phyloP scores from a whole-genome alignment of 2,888 invertebrate genomes.

The Epinotia demarniana region DNA sequence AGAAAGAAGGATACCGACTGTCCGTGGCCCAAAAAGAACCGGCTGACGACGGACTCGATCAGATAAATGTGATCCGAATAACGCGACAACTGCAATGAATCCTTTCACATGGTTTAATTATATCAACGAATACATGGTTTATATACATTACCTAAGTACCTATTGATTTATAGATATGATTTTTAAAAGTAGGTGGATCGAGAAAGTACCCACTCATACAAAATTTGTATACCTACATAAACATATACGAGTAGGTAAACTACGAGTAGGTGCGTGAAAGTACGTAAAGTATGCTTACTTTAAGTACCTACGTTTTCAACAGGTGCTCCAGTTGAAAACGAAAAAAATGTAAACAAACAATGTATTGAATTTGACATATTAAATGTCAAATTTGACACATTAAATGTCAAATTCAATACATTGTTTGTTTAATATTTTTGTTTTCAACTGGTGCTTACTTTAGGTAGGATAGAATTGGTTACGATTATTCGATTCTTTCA shows the following conservation, averaged over 20 bases:
- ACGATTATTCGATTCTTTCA: background rate
- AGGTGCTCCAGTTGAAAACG: too few species aligned
- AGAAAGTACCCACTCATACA: background rate
- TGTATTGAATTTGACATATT: too few species aligned
- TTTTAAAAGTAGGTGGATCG: background rate
- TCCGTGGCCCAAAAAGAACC: slow-evolving; percentile 74
- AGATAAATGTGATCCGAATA: slow-evolving; percentile 62
- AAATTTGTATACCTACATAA: background rate
- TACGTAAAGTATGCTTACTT: too few species aligned
- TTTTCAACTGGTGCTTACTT: too few species aligned
- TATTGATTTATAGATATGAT: too few species aligned
- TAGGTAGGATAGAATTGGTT: background rate
- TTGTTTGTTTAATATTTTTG: too few species aligned
- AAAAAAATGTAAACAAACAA: too few species aligned
- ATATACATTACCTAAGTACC: too few species aligned
- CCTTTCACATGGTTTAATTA: background rate
- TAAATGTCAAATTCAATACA: too few species aligned
- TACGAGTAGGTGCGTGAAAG: background rate
- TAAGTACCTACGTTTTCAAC: too few species aligned
- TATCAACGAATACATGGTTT: background rate
- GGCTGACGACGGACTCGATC: slow-evolving; percentile 60
- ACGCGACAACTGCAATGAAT: slow-evolving; percentile 45
- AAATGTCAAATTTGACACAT: too few species aligned
- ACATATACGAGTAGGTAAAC: background rate
- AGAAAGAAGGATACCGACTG: slow-evolving; percentile 66